A percentile compares a stretch with the other conserved stretches of the same genome.
These are phyloP conservation scores for Piliocolobus tephrosceles DNA, from an alignment of 2,113 vertebrate genomes.

Conservation along the genomic window DNA sequence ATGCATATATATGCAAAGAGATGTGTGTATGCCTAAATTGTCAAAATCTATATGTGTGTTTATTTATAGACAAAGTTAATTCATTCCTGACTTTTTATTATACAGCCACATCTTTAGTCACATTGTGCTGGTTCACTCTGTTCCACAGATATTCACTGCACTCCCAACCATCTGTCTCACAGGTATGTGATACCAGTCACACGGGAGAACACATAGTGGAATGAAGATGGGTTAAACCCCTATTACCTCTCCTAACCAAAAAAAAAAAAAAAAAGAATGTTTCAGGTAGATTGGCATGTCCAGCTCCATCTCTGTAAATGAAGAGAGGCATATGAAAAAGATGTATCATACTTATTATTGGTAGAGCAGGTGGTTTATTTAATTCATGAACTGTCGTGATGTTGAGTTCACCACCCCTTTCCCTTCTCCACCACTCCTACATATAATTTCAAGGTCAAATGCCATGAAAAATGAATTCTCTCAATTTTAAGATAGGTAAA, in stretches of 20 bases:
- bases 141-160: background rate
- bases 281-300: background rate
- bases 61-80: slow-evolving; percentile 25
- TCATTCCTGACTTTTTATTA: background rate
- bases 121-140: background rate
- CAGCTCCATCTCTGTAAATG: slow-evolving; percentile 7
- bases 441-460: slow-evolving; percentile 43
- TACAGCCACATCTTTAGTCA: background rate
- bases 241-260: background rate
- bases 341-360: background rate
- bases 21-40: background rate
- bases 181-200: background rate
- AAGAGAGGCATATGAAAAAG: slow-evolving; percentile 39
- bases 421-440: slow-evolving; percentile 10
- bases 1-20: background rate
- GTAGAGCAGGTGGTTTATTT: slow-evolving; percentile 13
- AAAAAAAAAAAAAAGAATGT: background rate
- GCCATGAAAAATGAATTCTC: background rate
- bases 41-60: background rate
- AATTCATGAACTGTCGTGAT: slow-evolving; percentile 27
- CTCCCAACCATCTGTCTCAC: background rate
- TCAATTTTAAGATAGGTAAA: background rate
- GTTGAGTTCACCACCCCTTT: background rate
- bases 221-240: slow-evolving; percentile 10
- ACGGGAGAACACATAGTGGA: background rate